Evolutionary conservation across 2,888 invertebrate species (phyloP).

Genomic region (Anoncus sp.): DNA sequence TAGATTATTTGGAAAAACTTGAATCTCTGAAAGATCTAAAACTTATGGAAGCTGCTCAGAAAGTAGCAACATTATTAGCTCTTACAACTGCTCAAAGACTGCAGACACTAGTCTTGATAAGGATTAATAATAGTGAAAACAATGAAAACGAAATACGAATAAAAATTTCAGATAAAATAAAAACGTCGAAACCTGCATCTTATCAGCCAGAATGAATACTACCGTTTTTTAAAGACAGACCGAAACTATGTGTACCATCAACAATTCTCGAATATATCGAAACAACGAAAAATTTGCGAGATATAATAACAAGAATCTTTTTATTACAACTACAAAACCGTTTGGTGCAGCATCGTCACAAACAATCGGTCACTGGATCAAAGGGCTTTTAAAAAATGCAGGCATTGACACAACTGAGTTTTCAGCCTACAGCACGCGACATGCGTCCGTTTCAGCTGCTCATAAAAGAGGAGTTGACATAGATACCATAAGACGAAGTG

Average conservation of each 20-base stretch:
- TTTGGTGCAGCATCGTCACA: slow-evolving; percentile 33
- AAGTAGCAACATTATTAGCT: slow-evolving; percentile 60
- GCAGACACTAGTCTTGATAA: slow-evolving; percentile 59
- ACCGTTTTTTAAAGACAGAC: slow-evolving; percentile 46
- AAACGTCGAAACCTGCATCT: slow-evolving; percentile 49
- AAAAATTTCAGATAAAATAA: slow-evolving; percentile 48
- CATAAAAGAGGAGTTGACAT: background rate
- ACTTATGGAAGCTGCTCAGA: slow-evolving; percentile 50
- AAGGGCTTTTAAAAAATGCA: slow-evolving; percentile 8
- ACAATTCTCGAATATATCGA: slow-evolving; percentile 36
- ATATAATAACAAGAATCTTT: slow-evolving; percentile 24
- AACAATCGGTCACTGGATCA: slow-evolving; percentile 46
- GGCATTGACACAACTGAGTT: background rate
- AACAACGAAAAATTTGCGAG: slow-evolving; percentile 30
- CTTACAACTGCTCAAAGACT: slow-evolving; percentile 61
- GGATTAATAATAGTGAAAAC: slow-evolving; percentile 50
- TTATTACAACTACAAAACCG: slow-evolving; percentile 45
- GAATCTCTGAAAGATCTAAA: slow-evolving; percentile 47
- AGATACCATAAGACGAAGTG: background rate
- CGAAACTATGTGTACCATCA: slow-evolving; percentile 39
- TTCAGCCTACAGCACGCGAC: background rate
- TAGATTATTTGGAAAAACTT: slow-evolving; percentile 47
- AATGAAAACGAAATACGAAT: slow-evolving; percentile 20
- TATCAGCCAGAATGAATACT: slow-evolving; percentile 41
- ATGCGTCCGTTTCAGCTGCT: background rate